phyloP scores from a whole-genome alignment of 2,113 vertebrate genomes.

The Regulus satrapa region DNA sequence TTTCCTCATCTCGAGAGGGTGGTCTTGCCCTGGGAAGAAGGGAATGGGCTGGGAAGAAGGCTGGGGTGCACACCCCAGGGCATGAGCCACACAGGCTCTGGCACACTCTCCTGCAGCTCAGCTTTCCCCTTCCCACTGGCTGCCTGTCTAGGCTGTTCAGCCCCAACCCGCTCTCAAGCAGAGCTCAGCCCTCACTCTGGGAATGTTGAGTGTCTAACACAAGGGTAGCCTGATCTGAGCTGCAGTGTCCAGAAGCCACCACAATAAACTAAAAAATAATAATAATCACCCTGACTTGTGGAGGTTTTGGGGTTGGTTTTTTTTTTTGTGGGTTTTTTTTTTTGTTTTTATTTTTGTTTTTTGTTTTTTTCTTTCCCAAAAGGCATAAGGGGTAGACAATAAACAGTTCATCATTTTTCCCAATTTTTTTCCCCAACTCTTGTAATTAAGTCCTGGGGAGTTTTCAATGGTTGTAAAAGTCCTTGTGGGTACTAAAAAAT shows the following conservation, averaged over 20 bases:
- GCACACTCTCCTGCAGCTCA: background rate
- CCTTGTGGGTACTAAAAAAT: background rate
- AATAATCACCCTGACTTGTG: slow-evolving; percentile 6
- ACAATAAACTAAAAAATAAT: slow-evolving; percentile 8
- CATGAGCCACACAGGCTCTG: background rate
- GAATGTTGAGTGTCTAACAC: background rate
- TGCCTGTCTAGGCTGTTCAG: background rate
- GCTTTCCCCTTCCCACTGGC: background rate
- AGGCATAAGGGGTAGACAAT: slow-evolving; percentile 6
- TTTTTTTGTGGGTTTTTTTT: background rate
- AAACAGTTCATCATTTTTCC: slow-evolving; percentile 40
- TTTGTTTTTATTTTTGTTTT: background rate
- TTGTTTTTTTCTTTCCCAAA: background rate
- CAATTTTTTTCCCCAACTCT: slow-evolving; percentile 8
- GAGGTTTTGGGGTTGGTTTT: background rate
- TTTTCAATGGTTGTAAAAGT: slow-evolving; percentile 6
- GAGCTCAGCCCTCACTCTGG: background rate
- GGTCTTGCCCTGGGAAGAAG: background rate
- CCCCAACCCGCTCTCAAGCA: accelerated
- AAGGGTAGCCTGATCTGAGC: background rate
- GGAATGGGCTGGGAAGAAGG: background rate
- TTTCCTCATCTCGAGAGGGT: background rate
- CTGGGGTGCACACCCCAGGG: background rate
- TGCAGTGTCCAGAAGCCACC: background rate
- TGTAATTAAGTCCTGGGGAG: background rate